Base-by-base conservation (phyloP, 2,113 vertebrate species). In the Lasiurus cinereus region DNA sequence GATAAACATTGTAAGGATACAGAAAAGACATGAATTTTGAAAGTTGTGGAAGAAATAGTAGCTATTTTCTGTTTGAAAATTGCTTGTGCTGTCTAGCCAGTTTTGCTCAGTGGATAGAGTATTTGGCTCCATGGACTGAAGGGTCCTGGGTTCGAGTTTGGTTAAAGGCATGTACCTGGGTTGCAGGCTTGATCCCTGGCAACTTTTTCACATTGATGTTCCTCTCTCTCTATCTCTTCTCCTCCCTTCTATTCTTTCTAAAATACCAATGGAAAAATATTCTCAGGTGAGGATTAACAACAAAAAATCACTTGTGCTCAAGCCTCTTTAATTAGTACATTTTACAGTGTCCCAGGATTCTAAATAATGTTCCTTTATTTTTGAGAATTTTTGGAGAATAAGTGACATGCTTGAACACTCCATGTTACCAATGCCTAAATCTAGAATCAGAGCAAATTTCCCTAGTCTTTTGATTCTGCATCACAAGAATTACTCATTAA, bases 281-380 rank as follows among this genome's bases (percentile, higher is more conserved):
- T 9, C 56, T 59, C 22, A 59, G 56, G 56, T 59, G 22, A 59
- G 56, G 56, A 59, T 59, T 59, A 59, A 59, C 22, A 59, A 59
- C 22, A 59, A 59, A 59, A 59, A 64, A 64, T 64, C 3, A 2
- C 62, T 14, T 29, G 27, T 64, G 22, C 27, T 67, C 46, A 95
- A 74, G 43, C 15, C 36, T 96, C 0, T 74, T 88, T 62, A 73
- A 73, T 74, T 29, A 90, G 19, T 70, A 79, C 7, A 54, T 0
- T 79, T 87, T 54, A 24, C 74, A 62, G 46, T 21, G 18, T 83
- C 90, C 19, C 69, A 33, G 39, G 29, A 62, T 73, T 89, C 69
- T 90, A 69, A 92, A 87, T 16, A 66, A 36, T 78, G 56, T 94
- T 93, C 50, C 29, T 95, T 96, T 76, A 79, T 39, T 93, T 91